A percentile compares a stretch with the other conserved stretches of the same genome.
phyloP scores from a whole-genome alignment of 2,113 vertebrate genomes.

The Tragelaphus imberbis region DNA sequence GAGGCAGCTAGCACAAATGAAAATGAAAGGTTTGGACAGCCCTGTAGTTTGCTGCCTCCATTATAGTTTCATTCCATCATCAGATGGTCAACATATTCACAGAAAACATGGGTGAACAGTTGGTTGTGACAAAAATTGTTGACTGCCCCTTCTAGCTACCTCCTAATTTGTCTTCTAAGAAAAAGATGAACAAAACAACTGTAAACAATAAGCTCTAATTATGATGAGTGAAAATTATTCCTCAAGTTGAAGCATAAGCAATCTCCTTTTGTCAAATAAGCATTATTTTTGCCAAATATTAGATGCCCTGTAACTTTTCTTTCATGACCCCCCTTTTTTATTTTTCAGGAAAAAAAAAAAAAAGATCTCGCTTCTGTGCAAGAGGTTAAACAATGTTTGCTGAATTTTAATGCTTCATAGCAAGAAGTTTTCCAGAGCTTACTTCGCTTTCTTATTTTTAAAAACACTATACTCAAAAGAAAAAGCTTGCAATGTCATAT shows the following conservation, averaged over 20 bases:
- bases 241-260: background rate
- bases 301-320: background rate
- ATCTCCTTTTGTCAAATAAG: background rate
- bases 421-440: background rate
- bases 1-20: background rate
- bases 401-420: background rate
- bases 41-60: background rate
- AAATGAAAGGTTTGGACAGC: background rate
- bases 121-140: background rate
- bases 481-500: background rate
- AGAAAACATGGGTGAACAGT: background rate
- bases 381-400: background rate
- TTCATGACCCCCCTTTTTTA: background rate
- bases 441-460: background rate
- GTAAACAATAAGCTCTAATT: background rate
- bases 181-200: conserved; percentile 6
- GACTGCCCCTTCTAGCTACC: background rate
- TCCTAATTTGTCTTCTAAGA: conserved; percentile 8
- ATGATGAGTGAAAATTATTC: background rate
- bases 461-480: background rate
- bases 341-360: background rate
- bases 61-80: background rate
- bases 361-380: background rate
- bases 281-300: conserved; percentile 27
- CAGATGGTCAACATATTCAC: background rate